Base-by-base conservation (phyloP, 2,888 invertebrate genomes). In the Synergus itoensis region DNA sequence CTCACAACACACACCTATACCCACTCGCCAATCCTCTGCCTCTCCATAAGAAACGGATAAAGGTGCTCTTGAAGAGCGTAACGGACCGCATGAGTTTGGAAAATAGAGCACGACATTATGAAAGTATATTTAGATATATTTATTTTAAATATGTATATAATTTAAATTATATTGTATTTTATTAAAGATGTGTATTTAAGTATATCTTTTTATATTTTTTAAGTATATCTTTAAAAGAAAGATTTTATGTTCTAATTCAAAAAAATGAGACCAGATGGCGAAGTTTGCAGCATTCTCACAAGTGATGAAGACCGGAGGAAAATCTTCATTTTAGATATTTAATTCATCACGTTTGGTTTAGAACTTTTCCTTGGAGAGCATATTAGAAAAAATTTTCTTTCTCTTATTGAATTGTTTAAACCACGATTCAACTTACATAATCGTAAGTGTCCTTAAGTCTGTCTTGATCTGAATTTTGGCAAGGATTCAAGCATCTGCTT, bases 401-500 rank as follows among this genome's bases (percentile, higher is more conserved):
- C 16, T 69, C 11, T 69, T 69, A 36, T 53, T 16, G 36, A 53
- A 16, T 69, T 53, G 11, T 48, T 53, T 21, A 9, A 69, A 69
- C 16, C 41, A 36, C 21, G 76, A 45, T 60, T 36, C 69, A 78
- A 63, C 77, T 83, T 48, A 77, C 79, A 84, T 87, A 89, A 89
- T 90, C 88, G 87, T 87, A 89, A 89, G 87, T 90, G 86, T 87
- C 89, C 89, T 89, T 89, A 90, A 89, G 89, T 90, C 87, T 85
- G 86, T 86, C 86, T 87, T 88, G 89, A 89, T 90, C 86, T 85
- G 85, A 88, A 89, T 89, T 90, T 88, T 91, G 91, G 90, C 90
- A 88, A 85, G 86, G 88, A 89, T 90, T 91, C 91, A 90, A 89
- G 88, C 91, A 88, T 90, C 90, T 89, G 89, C 88, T 90, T 88